Percentiles rank a stretch among this genome's conserved stretches.
These are phyloP conservation scores for Archips xylosteana DNA, from an alignment of 2,888 invertebrate genomes.

Conservation along the genomic window DNA sequence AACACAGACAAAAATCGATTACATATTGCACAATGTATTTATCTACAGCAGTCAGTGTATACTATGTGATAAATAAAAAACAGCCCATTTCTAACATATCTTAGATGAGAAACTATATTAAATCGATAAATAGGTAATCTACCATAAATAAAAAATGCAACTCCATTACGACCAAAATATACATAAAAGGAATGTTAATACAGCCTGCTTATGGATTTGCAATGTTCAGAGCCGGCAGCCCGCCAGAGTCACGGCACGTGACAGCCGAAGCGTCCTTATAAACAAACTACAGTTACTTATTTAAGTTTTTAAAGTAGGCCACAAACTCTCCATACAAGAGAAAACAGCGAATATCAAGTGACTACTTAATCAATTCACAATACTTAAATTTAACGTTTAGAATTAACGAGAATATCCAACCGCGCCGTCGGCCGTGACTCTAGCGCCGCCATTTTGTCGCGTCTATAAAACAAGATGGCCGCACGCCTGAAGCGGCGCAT, in stretches of 20 bases:
- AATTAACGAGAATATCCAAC: neutral
- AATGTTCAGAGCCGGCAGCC: constrained; percentile 39
- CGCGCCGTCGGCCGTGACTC: constrained; percentile 20
- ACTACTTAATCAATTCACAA: constrained; percentile 14
- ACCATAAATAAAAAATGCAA: constrained; percentile 67
- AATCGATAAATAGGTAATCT: constrained; percentile 56
- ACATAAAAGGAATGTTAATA: constrained; percentile 73
- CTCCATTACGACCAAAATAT: constrained; percentile 55
- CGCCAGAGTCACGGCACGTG: constrained; percentile 29
- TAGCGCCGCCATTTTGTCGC: constrained; percentile 37
- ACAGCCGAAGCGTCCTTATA: constrained; percentile 10
- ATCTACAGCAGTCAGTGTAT: constrained; percentile 63
- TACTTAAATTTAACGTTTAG: constrained; percentile 7
- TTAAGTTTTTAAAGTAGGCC: constrained; percentile 11
- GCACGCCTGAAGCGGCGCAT: constrained; percentile 75
- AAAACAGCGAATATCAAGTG: constrained; percentile 10
- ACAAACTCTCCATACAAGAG: constrained; percentile 15
- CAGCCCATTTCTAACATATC: constrained; percentile 77
- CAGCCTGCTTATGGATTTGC: constrained; percentile 56
- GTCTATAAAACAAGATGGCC: constrained; percentile 64
- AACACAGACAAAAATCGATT: constrained; percentile 52
- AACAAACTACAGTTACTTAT: constrained; percentile 13
- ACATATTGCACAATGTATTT: constrained; percentile 63
- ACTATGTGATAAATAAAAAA: constrained; percentile 58
- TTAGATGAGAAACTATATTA: constrained; percentile 62